phyloP scores from a whole-genome alignment of 2,797 vertebrate species.

The Stomatorhinus walkeri region DNA sequence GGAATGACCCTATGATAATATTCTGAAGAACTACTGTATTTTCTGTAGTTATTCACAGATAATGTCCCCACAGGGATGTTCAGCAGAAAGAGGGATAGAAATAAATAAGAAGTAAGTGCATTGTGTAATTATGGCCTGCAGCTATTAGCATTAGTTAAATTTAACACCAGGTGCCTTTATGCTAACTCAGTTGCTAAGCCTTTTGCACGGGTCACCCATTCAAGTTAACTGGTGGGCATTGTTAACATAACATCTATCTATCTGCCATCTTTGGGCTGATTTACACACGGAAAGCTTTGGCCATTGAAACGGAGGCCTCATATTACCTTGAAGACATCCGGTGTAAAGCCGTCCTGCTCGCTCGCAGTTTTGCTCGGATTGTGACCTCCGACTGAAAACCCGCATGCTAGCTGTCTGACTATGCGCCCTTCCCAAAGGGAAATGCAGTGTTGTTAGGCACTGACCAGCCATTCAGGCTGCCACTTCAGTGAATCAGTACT shows the following conservation, averaged over 20 bases:
- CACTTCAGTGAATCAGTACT: background rate
- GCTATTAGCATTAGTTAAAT: conserved; percentile 1
- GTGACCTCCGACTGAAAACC: background rate
- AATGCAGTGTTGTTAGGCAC: background rate
- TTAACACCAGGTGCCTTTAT: background rate
- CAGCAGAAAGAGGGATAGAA: background rate
- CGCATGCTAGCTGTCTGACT: background rate
- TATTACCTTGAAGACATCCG: background rate
- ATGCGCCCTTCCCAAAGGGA: background rate
- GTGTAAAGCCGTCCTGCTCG: background rate
- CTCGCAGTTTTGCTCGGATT: background rate
- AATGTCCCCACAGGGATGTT: conserved; percentile 4
- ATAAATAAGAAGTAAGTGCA: background rate
- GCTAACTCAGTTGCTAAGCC: conserved; percentile 1
- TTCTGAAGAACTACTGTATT: background rate
- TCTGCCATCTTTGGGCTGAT: conserved; percentile 13
- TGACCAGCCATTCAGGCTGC: background rate
- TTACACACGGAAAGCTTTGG: background rate
- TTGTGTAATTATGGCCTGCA: conserved; percentile 1
- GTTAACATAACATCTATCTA: conserved; percentile 21
- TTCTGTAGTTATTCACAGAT: background rate
- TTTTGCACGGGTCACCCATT: conserved; percentile 18
- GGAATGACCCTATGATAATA: background rate
- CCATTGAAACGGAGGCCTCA: background rate
- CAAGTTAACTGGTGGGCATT: conserved; percentile 20